These are phyloP conservation scores for Tipula vernalis DNA, from an alignment of 2,888 invertebrate species.

Conservation along the genomic window DNA sequence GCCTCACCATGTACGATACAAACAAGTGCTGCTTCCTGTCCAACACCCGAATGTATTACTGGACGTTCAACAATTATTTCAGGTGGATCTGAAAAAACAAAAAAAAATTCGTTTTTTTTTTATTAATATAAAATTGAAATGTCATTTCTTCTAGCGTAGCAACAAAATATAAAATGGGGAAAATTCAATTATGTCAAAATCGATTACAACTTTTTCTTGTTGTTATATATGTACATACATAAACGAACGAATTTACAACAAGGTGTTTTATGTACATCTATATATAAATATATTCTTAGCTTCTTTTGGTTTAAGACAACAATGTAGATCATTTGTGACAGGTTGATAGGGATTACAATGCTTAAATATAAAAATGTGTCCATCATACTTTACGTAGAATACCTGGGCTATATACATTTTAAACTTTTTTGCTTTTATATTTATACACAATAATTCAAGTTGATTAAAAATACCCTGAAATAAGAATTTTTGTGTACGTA, in stretches of 20 bases:
- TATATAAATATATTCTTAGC: background rate
- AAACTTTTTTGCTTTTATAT: background rate
- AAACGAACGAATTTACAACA: background rate
- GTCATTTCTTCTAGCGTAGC: background rate
- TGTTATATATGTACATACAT: background rate
- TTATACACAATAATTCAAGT: background rate
- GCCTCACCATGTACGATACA: slow-evolving; percentile 47
- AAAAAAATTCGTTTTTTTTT: background rate
- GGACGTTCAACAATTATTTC: slow-evolving; percentile 35
- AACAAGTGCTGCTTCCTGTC: slow-evolving; percentile 43
- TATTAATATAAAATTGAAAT: background rate
- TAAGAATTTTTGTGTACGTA: background rate
- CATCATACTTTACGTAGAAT: background rate
- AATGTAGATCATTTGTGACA: background rate
- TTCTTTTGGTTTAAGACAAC: background rate
- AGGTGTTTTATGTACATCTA: background rate
- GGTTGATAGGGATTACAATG: slow-evolving; percentile 4
- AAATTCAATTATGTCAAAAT: background rate
- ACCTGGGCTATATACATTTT: background rate
- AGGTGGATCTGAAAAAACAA: slow-evolving; percentile 16
- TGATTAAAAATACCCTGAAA: background rate
- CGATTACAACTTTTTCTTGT: background rate
- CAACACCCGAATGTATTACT: slow-evolving; percentile 45
- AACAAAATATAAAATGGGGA: background rate
- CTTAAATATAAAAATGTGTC: background rate